Base-by-base conservation (phyloP, 2,113 vertebrate genomes). In the Oenanthe oenanthe region DNA sequence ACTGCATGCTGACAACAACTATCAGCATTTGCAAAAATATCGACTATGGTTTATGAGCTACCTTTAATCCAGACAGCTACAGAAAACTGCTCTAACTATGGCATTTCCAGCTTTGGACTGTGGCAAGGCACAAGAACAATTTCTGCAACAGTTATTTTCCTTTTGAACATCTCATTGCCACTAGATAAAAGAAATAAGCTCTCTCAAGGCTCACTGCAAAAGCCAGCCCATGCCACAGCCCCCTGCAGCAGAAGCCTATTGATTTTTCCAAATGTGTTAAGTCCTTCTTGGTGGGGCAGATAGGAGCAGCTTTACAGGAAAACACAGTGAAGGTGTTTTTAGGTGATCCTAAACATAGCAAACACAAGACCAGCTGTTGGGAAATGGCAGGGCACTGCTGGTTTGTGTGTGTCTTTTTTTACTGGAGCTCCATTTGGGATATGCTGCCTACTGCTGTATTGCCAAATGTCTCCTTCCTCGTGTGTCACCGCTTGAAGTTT, bases 381-480 rank as follows among this genome's bases (percentile, higher is more conserved):
- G 58, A 67, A 57, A 67, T 21, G 38, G 31, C 34, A 75, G 68
- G 32, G 57, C 4, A 13, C 25, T 47, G 34, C 4, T 50, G 47
- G 16, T 34, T 72, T 70, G 42, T 10, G 12, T 20, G n/a, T 82
- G 11, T 45, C 14, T 79, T 68, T 76, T 68, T 74, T 66, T 9
- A 63, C 26, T 2, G 1, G 47, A 45, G 48, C 5, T 83, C 42
- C 13, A 1, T 10, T 26, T 58, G 38, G 62, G 38, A 62, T 34
- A 31, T 0, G 1, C 34, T 43, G 51, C 42, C 67, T 31, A 4
- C 31, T 43, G 58, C 62, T 4, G 0, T 5, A 25, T 16, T 16
- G 47, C 25, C 47, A 53, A 77, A 58, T 7, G 3, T 20, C 50
- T 42, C 22, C 54, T 22, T 72, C 57, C 57, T 20, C 0, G 0